A percentile compares a stretch with the other conserved stretches of the same genome.
Conservation (phyloP, 2,113 vertebrate genomes). For the Cyprinodon brontotheroides region DNA sequence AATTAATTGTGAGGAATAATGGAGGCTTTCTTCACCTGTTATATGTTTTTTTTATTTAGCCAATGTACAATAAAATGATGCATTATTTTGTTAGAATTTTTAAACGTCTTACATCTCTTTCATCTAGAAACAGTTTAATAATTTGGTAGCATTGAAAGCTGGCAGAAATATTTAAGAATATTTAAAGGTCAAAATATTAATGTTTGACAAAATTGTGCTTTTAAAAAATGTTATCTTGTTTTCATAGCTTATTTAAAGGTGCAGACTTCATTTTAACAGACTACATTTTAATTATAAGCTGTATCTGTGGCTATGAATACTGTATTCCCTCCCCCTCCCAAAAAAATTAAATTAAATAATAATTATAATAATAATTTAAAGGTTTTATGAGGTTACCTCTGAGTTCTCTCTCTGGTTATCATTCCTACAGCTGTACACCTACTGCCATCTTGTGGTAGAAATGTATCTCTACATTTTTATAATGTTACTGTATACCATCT, state of each 20-base stretch:
- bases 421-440: constrained; percentile 24
- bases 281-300: too few species aligned
- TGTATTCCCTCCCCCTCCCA: too few species aligned
- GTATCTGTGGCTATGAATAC: too few species aligned
- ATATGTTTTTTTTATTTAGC: too few species aligned
- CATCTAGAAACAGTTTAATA: not conserved
- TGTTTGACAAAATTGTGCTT: not conserved
- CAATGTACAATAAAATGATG: too few species aligned
- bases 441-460: constrained; percentile 54
- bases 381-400: not conserved
- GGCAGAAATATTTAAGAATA: not conserved
- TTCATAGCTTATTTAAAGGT: too few species aligned
- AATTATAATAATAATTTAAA: too few species aligned
- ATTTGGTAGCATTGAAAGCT: not conserved
- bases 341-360: too few species aligned
- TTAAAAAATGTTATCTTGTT: too few species aligned
- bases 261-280: too few species aligned
- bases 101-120: not conserved
- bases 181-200: not conserved
- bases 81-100: not conserved
- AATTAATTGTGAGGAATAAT: too few species aligned
- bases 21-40: too few species aligned
- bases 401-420: constrained; percentile 6
- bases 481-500: not conserved
- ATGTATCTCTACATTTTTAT: constrained; percentile 2